These are phyloP conservation scores for Lasioglossum vierecki DNA, from an alignment of 2,888 invertebrate species.

Conservation along the genomic window DNA sequence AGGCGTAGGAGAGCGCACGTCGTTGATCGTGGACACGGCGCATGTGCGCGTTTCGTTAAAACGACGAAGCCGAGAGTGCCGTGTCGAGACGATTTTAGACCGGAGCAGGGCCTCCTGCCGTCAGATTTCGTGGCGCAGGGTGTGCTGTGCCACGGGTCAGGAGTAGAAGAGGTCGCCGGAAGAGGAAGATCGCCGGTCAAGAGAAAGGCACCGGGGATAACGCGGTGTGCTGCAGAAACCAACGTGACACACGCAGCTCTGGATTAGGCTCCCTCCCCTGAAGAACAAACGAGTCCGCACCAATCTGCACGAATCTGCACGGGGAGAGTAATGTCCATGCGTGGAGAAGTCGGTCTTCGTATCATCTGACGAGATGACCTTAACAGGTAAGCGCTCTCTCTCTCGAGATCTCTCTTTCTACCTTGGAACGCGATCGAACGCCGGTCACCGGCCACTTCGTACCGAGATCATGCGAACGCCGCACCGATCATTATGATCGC, in stretches of 20 bases:
- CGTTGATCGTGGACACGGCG: slow-evolving; percentile 59
- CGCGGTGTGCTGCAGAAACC: neutral
- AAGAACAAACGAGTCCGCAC: neutral
- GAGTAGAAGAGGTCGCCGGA: slow-evolving; percentile 60
- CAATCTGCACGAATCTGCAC: neutral
- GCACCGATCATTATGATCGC: neutral
- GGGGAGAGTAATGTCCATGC: slow-evolving; percentile 76
- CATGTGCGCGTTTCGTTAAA: slow-evolving; percentile 76
- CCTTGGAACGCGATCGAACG: neutral
- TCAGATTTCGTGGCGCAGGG: slow-evolving; percentile 78
- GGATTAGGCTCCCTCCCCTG: neutral
- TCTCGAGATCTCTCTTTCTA: neutral
- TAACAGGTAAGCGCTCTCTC: slow-evolving; percentile 77
- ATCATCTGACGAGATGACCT: slow-evolving; percentile 80
- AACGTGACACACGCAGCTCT: neutral
- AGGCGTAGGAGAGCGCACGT: slow-evolving; percentile 27
- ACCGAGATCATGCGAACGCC: neutral
- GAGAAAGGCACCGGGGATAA: slow-evolving; percentile 44
- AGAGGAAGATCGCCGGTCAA: slow-evolving; percentile 48
- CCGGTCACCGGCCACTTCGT: neutral
- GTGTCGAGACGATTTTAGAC: slow-evolving; percentile 81
- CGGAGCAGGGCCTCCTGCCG: slow-evolving; percentile 79
- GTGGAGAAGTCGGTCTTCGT: slow-evolving; percentile 69
- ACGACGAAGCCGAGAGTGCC: slow-evolving; percentile 71
- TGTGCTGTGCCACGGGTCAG: slow-evolving; percentile 71